Base-by-base conservation (phyloP, 2,113 vertebrate species). In the Lycaon pictus region DNA sequence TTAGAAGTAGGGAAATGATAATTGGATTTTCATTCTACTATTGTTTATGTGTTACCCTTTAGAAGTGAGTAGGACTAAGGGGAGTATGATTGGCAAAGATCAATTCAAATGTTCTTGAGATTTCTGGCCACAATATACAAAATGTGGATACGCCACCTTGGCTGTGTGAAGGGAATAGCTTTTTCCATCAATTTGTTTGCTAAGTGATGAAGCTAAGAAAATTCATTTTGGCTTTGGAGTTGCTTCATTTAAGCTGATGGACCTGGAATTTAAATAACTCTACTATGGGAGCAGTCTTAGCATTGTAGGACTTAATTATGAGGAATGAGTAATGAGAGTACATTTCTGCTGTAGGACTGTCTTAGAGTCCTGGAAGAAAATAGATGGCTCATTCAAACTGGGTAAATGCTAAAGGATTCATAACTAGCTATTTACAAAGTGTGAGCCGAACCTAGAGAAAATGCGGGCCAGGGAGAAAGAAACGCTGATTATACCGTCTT, bases 171-270 rank as follows among this genome's bases (percentile, higher is more conserved):
- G 35, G 22, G 35, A 85, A 53, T 55, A 29, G 25, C 2, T 0
- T 1, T 90, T 95, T 67, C 15, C 20, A 25, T 35, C 6, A 6
- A 29, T 81, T 74, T 29, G 2, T 91, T 79, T 95, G 58, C 60
- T 85, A 67, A 55, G 16, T 77, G 32, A 63, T 80, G 63, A 86
- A 60, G 19, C 82, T 80, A 82, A 82, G 72, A 95, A 90, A 82
- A 58, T 43, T 27, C 37, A 16, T 79, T 77, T 63, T 91, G 51
- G 23, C 60, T 89, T 85, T 22, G n/a, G 2, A 55, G 23, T 85
- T 67, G 60, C 29, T 77, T 67, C 60, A 23, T 51, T 37, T 85
- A 62, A 77, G 22, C 53, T 65, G 51, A 29, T 35, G 19, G 67
- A 89, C 19, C 6, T 53, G 72, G 43, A 86, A 55, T 86, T 63